Evolutionary conservation across 2,888 invertebrate genomes (phyloP).

Genomic region (Pyralis farinalis): DNA sequence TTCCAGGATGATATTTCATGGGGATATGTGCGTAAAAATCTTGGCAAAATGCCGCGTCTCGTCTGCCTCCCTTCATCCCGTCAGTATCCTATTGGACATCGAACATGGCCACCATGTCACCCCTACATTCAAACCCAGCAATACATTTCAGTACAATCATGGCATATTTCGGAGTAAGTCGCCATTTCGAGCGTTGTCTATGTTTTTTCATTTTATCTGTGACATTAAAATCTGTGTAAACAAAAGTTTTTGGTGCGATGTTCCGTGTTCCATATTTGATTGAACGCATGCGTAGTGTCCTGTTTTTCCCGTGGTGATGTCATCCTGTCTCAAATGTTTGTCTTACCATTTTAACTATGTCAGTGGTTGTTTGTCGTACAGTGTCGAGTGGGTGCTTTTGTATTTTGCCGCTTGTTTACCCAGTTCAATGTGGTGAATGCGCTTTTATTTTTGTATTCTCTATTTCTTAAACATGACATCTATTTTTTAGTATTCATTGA

Average conservation of each 20-base stretch:
- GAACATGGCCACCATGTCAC: conserved; percentile 55
- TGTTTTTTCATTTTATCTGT: background rate
- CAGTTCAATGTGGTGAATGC: conserved; percentile 5
- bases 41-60: conserved; percentile 53
- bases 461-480: too few species aligned
- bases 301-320: conserved; percentile 30
- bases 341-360: conserved; percentile 25
- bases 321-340: conserved; percentile 22
- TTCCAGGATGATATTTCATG: conserved; percentile 3
- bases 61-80: conserved; percentile 34
- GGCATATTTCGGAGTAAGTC: conserved; percentile 59
- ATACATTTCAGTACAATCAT: conserved; percentile 28
- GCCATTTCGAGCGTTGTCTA: background rate
- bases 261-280: conserved; percentile 15
- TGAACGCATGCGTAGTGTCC: conserved; percentile 27
- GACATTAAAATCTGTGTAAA: too few species aligned
- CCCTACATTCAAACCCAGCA: too few species aligned
- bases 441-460: conserved; percentile 5
- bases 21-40: conserved; percentile 19
- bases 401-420: conserved; percentile 15
- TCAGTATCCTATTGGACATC: conserved; percentile 45
- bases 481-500: too few species aligned
- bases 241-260: background rate
- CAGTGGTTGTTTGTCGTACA: conserved; percentile 16
- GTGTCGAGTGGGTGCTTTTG: conserved; percentile 13